phyloP scores from a whole-genome alignment of 2,888 invertebrate species.

The Aspidiotus destructor region DNA sequence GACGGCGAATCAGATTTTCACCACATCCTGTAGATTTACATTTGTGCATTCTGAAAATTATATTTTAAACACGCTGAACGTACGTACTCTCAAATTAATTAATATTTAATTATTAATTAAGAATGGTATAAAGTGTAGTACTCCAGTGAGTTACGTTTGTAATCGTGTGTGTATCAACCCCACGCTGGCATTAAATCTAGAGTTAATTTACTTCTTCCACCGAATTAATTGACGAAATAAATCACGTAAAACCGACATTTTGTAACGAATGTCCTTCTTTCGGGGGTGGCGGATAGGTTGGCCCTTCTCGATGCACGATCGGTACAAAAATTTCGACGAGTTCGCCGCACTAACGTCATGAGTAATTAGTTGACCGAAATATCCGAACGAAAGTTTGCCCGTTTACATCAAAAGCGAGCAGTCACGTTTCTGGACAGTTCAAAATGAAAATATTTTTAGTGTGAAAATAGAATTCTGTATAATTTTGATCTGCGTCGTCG shows the following conservation, averaged over 20 bases:
- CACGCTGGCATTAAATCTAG: background rate
- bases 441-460: no score
- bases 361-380: no score
- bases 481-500: no score
- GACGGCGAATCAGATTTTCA: no score
- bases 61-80: conserved; percentile 23
- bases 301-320: no score
- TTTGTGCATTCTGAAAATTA: conserved; percentile 27
- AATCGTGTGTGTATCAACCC: background rate
- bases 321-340: no score
- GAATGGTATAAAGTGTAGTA: conserved; percentile 30
- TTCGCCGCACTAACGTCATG: no score
- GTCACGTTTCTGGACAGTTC: no score
- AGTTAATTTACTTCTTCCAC: conserved; percentile 13
- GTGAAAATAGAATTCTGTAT: no score
- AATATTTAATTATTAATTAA: conserved; percentile 32
- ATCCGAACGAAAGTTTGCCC: no score
- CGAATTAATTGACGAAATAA: conserved; percentile 10
- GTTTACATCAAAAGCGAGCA: no score
- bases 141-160: no score
- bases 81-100: conserved; percentile 23
- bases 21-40: conserved; percentile 6
- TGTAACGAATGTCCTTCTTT: background rate
- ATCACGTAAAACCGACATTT: conserved; percentile 7
- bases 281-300: background rate